phyloP scores from a whole-genome alignment of 2,113 vertebrate species.

The Haemorhous mexicanus region DNA sequence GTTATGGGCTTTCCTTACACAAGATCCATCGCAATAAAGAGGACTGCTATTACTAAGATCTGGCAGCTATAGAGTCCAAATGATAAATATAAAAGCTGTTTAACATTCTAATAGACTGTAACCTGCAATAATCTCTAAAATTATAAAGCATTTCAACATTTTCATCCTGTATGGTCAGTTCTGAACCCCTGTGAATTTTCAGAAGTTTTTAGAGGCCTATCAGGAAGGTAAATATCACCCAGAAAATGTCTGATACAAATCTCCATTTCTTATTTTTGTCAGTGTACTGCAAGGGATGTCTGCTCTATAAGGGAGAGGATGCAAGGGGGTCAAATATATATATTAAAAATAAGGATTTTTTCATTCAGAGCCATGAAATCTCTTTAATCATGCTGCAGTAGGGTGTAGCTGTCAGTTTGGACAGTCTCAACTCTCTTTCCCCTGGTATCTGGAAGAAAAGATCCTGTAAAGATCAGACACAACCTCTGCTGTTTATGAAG shows the following conservation, averaged over 20 bases:
- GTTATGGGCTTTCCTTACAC: neutral
- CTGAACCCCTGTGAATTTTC: neutral
- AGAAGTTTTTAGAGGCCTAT: neutral
- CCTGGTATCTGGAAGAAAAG: neutral
- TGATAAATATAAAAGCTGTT: neutral
- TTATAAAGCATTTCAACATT: neutral
- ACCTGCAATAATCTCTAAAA: neutral
- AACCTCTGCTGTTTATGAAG: neutral
- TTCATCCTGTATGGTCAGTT: neutral
- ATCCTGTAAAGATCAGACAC: neutral
- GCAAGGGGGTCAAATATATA: neutral
- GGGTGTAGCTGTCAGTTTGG: neutral
- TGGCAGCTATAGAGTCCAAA: neutral
- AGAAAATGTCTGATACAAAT: neutral
- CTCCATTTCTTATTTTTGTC: neutral
- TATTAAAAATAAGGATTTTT: neutral
- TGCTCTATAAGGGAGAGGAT: neutral
- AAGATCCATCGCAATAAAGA: constrained; percentile 18
- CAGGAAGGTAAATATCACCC: neutral
- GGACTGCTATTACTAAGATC: neutral
- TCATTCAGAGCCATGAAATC: neutral
- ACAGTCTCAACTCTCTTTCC: neutral
- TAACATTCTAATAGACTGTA: neutral
- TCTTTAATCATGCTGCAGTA: neutral
- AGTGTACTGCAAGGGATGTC: neutral